Conservation (phyloP, 2,888 invertebrate species). For the Diarsia dahlii region DNA sequence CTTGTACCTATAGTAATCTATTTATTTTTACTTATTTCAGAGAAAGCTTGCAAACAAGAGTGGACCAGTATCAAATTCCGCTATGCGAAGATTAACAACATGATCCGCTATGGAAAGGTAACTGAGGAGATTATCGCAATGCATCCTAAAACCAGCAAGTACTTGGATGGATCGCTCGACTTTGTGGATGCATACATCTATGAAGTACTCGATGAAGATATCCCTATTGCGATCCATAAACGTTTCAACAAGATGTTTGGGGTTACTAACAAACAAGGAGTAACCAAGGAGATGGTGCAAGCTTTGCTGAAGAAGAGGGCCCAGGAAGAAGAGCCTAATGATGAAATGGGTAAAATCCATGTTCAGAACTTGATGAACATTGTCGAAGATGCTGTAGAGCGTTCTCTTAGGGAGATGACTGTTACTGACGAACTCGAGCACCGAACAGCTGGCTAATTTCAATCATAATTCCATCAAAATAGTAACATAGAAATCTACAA, state of each 20-base stretch:
- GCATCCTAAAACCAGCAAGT: slow-evolving; percentile 55
- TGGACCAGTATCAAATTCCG: slow-evolving; percentile 49
- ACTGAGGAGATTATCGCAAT: slow-evolving; percentile 48
- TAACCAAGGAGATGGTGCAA: slow-evolving; percentile 59
- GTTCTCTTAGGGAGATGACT: slow-evolving; percentile 50
- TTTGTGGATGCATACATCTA: slow-evolving; percentile 55
- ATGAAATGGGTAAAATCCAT: slow-evolving; percentile 57
- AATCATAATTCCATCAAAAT: slow-evolving; percentile 5
- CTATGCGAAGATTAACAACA: slow-evolving; percentile 53
- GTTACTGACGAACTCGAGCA: slow-evolving; percentile 34
- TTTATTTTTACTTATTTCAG: slow-evolving; percentile 33
- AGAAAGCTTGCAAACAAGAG: slow-evolving; percentile 46
- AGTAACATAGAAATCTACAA: slow-evolving; percentile 26
- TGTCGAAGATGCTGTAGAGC: slow-evolving; percentile 54
- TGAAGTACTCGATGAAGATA: slow-evolving; percentile 50
- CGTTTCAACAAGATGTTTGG: slow-evolving; percentile 57
- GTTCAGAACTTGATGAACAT: slow-evolving; percentile 60
- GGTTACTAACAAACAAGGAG: slow-evolving; percentile 46
- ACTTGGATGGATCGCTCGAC: slow-evolving; percentile 47
- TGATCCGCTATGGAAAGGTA: slow-evolving; percentile 55
- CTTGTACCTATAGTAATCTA: not conserved
- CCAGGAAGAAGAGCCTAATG: slow-evolving; percentile 52
- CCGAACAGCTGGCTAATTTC: slow-evolving; percentile 46
- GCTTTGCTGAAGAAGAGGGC: slow-evolving; percentile 51
- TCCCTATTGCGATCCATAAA: slow-evolving; percentile 44